phyloP scores from a whole-genome alignment of 2,113 vertebrate genomes.

The Neolamprologus sp. region DNA sequence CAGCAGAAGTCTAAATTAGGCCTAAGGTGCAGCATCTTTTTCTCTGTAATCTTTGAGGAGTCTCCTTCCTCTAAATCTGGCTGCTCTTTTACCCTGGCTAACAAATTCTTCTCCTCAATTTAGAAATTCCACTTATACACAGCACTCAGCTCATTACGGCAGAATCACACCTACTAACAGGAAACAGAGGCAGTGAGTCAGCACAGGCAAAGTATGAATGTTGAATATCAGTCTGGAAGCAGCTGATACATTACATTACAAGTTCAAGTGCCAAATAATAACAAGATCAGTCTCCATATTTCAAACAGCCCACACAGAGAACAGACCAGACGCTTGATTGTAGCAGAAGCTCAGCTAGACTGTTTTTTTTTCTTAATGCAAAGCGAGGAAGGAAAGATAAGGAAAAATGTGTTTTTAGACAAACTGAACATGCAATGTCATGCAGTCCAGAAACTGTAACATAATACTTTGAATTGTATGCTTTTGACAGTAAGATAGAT shows the following conservation, averaged over 20 bases:
- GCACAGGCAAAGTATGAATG: background rate
- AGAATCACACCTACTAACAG: background rate
- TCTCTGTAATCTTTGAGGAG: background rate
- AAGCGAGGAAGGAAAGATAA: background rate
- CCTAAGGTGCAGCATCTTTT: background rate
- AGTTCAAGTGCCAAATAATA: conserved; percentile 16
- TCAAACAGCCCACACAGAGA: conserved; percentile 19
- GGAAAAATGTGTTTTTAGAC: background rate
- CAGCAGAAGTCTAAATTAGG: background rate
- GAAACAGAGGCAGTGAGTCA: background rate
- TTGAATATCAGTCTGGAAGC: background rate
- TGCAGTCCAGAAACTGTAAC: background rate
- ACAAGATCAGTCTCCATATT: conserved; percentile 10
- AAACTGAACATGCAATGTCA: background rate
- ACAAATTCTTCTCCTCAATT: background rate
- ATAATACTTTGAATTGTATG: background rate
- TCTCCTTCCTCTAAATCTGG: background rate
- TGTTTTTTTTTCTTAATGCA: background rate
- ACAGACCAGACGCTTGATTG: background rate
- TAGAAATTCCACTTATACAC: background rate
- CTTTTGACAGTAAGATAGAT: background rate
- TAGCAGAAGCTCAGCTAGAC: background rate
- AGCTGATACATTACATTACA: background rate
- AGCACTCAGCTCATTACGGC: background rate
- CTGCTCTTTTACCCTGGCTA: background rate